A percentile compares a stretch with the other conserved stretches of the same genome.
Evolutionary conservation across 2,113 vertebrate genomes (phyloP).

Genomic region (Leucoraja erinaceus): DNA sequence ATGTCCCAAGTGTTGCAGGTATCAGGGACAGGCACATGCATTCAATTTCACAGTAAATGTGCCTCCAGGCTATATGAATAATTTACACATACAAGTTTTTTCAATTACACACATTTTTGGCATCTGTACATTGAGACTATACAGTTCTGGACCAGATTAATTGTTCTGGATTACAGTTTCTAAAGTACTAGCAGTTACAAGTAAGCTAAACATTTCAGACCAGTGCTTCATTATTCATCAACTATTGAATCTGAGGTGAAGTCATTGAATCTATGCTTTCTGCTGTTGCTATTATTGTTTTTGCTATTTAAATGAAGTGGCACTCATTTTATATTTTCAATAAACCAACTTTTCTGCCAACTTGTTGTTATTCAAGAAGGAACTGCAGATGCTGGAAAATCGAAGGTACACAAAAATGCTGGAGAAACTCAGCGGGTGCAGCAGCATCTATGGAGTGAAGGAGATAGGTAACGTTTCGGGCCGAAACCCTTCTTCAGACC

Average conservation of each 20-base stretch:
- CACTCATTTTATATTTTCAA: not conserved
- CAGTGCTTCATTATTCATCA: not conserved
- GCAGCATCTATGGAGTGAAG: no score
- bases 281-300: not conserved
- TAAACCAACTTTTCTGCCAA: not conserved
- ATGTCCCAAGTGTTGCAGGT: not conserved
- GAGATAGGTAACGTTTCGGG: no score
- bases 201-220: not conserved
- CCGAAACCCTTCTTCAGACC: no score
- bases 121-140: not conserved
- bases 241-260: not conserved
- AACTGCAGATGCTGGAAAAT: no score
- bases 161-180: not conserved
- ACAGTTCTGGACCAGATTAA: not conserved
- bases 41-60: not conserved
- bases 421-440: no score
- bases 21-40: not conserved
- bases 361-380: no score
- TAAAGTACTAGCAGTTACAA: not conserved
- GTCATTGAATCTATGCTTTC: not conserved
- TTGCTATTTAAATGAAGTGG: not conserved
- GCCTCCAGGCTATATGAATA: not conserved
- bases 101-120: not conserved
- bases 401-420: no score
- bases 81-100: not conserved